Conservation (phyloP, 2,113 vertebrate species). For the Serinus canaria region DNA sequence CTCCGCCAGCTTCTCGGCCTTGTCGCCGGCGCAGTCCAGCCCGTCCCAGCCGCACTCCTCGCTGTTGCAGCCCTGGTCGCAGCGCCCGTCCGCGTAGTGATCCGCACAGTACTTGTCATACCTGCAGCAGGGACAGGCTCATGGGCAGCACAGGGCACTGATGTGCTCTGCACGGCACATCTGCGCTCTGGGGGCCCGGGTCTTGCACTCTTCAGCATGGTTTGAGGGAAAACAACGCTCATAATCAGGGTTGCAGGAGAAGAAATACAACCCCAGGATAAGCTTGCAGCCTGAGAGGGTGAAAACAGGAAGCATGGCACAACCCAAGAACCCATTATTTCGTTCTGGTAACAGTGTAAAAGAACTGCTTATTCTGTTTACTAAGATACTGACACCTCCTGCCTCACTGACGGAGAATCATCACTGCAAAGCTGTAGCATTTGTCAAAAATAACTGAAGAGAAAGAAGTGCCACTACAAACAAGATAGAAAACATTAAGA, state of each 20-base stretch:
- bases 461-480: not conserved
- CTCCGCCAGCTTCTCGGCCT: constrained; percentile 74
- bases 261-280: not conserved
- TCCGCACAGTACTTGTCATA: constrained; percentile 90
- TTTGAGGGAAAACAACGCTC: not conserved
- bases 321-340: not conserved
- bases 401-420: not conserved
- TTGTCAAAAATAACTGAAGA: not conserved
- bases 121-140: constrained; percentile 53
- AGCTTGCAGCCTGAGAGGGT: not conserved
- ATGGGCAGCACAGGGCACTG: not conserved
- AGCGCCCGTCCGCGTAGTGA: constrained; percentile 84
- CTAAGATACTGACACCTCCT: not conserved
- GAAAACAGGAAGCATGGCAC: not conserved
- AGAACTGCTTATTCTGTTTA: not conserved
- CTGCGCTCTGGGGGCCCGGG: not conserved
- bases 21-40: constrained; percentile 83
- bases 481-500: not conserved
- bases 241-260: not conserved
- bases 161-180: not conserved
- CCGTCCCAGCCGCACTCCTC: constrained; percentile 94
- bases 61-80: constrained; percentile 89
- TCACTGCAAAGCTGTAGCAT: not conserved
- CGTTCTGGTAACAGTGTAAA: not conserved
- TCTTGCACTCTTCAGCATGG: not conserved